phyloP scores from a whole-genome alignment of 2,113 vertebrate genomes.

The Acanthochromis polyacanthus region DNA sequence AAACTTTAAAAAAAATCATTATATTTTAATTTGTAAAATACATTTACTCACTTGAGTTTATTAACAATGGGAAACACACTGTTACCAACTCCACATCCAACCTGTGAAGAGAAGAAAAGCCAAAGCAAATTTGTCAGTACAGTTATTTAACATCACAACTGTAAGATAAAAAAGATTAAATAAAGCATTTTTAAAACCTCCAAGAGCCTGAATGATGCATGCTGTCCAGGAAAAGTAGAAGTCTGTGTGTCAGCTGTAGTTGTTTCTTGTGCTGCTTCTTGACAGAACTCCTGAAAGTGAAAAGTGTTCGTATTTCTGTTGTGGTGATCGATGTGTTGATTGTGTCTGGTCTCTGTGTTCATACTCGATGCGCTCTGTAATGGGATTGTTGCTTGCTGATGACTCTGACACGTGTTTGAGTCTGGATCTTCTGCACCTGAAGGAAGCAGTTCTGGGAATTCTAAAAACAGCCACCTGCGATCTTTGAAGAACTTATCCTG shows the following conservation, averaged over 20 bases:
- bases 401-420: conserved; percentile 8
- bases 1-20: background rate
- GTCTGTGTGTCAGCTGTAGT: conserved; percentile 19
- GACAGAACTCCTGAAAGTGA: conserved; percentile 5
- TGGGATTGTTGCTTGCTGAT: background rate
- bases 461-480: conserved; percentile 93
- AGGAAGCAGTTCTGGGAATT: conserved; percentile 94
- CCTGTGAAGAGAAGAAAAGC: conserved; percentile 79
- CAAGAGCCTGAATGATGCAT: conserved; percentile 89
- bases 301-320: conserved; percentile 25
- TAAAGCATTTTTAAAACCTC: conserved; percentile 84
- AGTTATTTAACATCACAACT: background rate
- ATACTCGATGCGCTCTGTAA: conserved; percentile 3
- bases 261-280: conserved; percentile 3
- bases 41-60: conserved; percentile 84
- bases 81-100: conserved; percentile 95
- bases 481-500: conserved; percentile 95
- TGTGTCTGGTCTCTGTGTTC: conserved; percentile 17
- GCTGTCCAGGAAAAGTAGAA: conserved; percentile 87
- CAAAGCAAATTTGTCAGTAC: background rate
- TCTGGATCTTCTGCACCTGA: conserved; percentile 15
- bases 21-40: too few relatives aligned
- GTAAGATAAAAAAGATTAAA: background rate
- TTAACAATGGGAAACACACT: conserved; percentile 93
- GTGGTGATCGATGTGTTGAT: conserved; percentile 17